Base-by-base conservation (phyloP, 2,113 vertebrate genomes). In the Nansenia antarctica region DNA sequence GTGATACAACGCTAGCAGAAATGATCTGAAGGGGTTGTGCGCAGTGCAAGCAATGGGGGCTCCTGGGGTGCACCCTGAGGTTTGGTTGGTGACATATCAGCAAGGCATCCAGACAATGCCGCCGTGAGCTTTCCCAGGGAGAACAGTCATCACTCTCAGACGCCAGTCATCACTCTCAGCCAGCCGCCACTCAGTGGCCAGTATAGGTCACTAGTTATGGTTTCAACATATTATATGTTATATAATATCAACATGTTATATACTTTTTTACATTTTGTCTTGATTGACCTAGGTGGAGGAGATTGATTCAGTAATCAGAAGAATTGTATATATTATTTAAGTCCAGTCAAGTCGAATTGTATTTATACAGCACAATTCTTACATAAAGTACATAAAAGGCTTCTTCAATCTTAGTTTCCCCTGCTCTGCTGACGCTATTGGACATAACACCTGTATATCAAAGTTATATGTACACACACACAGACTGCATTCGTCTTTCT, bases 21-120 rank as follows among this genome's bases (percentile, higher is more conserved):
- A 65, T 81, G 81, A 86, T 82, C 68, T 31, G 49, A 29, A 64
- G 67, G 59, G 39, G 55, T n/a, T 7, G 60, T 18, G 61, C 18
- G 58, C 53, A n/a, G 52, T 69, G 59, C 58, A 68, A 62, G 63
- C 64, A 62, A 65, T 31, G 80, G 26, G 62, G 24, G 55, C 27
- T 24, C 31, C 62, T 63, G 8, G 2, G 7, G n/a, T 2, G n/a
- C 59, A 62, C 9, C 58, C 42, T 49, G 57, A 3, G 14, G 54
- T 86, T 84, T 1, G 15, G 57, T 3, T 3, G 5, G 1, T 35
- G 8, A 87, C 83, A 79, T 85, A 88, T 80, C 78, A 69, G 80
- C 29, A 70, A 86, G 87, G 87, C 85, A 90, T 89, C 70, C 66
- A 85, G 80, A 85, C 83, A 86, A 90, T 89, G 82, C 29, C 68